Evolutionary conservation across 2,888 invertebrate genomes (phyloP).

Genomic region (Sminthurinus aureus): DNA sequence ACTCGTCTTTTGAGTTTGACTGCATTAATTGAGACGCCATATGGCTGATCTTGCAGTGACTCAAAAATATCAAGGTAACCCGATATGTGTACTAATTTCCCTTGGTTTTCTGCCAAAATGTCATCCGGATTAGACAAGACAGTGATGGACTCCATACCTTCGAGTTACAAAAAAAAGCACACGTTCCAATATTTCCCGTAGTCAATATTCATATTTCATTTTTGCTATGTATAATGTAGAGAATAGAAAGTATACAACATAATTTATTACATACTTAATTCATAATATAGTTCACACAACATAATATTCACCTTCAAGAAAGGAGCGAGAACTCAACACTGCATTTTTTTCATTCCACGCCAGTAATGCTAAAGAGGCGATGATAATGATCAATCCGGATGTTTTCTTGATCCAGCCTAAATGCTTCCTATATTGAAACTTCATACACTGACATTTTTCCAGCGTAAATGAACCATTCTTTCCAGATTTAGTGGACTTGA

Average conservation of each 20-base stretch:
- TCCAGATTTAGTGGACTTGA: background rate
- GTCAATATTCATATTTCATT: no score
- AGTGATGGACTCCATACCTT: conserved; percentile 72
- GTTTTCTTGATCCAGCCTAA: conserved; percentile 57
- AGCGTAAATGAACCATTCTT: conserved; percentile 39
- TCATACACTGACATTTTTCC: conserved; percentile 57
- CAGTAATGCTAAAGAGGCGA: conserved; percentile 65
- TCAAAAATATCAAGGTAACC: conserved; percentile 79
- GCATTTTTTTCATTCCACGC: conserved; percentile 89
- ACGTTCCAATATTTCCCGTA: no score
- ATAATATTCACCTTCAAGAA: no score
- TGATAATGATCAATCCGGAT: conserved; percentile 50
- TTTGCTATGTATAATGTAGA: no score
- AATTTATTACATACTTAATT: no score
- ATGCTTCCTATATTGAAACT: conserved; percentile 54
- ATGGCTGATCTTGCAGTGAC: conserved; percentile 84
- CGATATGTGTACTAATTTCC: conserved; percentile 77
- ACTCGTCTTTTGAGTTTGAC: conserved; percentile 84
- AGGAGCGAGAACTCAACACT: conserved; percentile 77
- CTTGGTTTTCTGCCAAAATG: conserved; percentile 72
- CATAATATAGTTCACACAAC: no score
- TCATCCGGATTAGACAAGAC: conserved; percentile 65
- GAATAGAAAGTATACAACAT: no score
- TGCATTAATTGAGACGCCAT: conserved; percentile 83
- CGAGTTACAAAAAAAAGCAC: no score